Percentiles rank a stretch among this genome's conserved stretches.
Evolutionary conservation across 2,888 invertebrate species (phyloP).

Genomic region (Trichacis sp.): DNA sequence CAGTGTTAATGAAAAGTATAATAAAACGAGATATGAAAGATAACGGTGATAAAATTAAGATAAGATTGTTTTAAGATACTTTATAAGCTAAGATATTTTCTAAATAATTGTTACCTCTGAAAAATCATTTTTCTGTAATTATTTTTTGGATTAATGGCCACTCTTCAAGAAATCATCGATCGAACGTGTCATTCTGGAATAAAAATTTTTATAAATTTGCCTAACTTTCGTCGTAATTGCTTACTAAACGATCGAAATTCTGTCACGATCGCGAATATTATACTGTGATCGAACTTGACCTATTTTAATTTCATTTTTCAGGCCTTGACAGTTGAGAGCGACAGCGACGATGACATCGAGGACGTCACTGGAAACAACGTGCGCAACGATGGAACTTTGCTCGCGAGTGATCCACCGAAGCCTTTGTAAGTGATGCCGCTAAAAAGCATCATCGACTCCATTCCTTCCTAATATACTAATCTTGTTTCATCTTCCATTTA

Average conservation of each 20-base stretch:
- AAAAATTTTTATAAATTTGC: too few species aligned
- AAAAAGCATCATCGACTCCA: conserved; percentile 1
- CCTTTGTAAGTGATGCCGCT: conserved; percentile 85
- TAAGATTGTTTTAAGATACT: too few species aligned
- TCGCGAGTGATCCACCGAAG: conserved; percentile 96
- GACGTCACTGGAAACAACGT: conserved; percentile 85
- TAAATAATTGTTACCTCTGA: too few species aligned
- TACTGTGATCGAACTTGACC: too few species aligned
- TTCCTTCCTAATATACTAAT: conserved; percentile 44
- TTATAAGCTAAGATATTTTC: too few species aligned
- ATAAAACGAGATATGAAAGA: too few species aligned
- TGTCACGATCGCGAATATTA: neutral
- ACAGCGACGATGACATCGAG: conserved; percentile 84
- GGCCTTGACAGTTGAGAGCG: conserved; percentile 67
- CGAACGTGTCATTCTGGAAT: too few species aligned
- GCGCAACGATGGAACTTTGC: conserved; percentile 92
- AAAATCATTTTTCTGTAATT: too few species aligned
- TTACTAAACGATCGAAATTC: neutral
- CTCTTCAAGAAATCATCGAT: too few species aligned
- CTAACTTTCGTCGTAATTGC: neutral
- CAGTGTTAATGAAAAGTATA: too few species aligned
- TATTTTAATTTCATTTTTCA: conserved; percentile 51
- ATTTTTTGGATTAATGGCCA: too few species aligned
- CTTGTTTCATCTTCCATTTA: conserved; percentile 55
- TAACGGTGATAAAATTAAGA: too few species aligned